Percentiles rank a stretch among this genome's conserved stretches.
phyloP scores from a whole-genome alignment of 37 sponge, comb jelly and placozoan genomes.

The Eunapius fragilis region DNA sequence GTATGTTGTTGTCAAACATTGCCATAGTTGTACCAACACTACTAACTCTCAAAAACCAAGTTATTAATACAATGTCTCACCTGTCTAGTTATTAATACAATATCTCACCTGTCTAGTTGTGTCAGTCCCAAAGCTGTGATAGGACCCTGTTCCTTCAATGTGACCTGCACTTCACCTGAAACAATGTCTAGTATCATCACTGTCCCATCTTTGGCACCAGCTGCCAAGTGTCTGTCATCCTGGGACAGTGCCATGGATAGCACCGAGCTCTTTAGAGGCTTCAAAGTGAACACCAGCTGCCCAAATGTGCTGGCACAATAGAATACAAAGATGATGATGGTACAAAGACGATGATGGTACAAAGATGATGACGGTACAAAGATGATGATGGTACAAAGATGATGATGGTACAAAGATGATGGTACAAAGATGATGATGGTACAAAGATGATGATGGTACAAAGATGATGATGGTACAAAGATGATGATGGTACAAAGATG shows the following conservation, averaged over 20 bases:
- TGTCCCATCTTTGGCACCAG: conserved; percentile 19
- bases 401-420: too few species aligned
- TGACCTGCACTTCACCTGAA: conserved; percentile 35
- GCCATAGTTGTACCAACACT: too few species aligned
- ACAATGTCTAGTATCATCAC: conserved; percentile 51
- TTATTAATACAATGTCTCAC: conserved; percentile 4
- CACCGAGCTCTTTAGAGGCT: conserved; percentile 35
- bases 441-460: too few species aligned
- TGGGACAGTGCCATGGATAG: conserved; percentile 23
- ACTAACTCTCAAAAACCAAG: background rate
- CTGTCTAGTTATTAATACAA: background rate
- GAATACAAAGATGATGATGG: too few species aligned
- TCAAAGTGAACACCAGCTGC: conserved; percentile 61
- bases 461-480: too few species aligned
- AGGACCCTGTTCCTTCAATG: conserved; percentile 7
- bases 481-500: too few species aligned
- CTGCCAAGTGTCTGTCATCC: conserved; percentile 4
- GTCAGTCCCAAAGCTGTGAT: conserved; percentile 15
- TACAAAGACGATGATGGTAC: too few species aligned
- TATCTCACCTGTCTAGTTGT: background rate
- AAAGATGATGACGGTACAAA: too few species aligned
- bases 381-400: too few species aligned
- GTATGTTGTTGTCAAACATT: too few species aligned
- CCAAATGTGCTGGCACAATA: conserved; percentile 37
- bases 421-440: too few species aligned